These are phyloP conservation scores for Agonopterix arenella DNA, from an alignment of 2,888 invertebrate species.

Conservation along the genomic window DNA sequence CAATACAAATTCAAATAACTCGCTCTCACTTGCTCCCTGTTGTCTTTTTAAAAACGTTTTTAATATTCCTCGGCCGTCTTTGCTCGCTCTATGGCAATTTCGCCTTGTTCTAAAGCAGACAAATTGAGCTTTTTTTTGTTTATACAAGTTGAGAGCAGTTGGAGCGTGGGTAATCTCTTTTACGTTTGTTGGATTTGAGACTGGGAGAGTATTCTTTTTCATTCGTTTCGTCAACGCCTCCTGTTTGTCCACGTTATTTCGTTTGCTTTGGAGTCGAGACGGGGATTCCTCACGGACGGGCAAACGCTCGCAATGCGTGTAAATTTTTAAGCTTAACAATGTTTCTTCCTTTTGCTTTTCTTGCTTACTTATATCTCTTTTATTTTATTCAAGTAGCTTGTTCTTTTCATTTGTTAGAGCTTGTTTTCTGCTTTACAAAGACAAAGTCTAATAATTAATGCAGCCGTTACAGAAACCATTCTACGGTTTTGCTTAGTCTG, in stretches of 20 bases:
- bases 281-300: conserved; percentile 50
- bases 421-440: background rate
- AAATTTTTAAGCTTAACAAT: conserved; percentile 57
- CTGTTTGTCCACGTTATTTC: conserved; percentile 55
- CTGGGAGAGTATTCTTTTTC: conserved; percentile 52
- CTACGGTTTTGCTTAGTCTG: no score
- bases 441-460: background rate
- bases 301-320: conserved; percentile 59
- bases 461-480: no score
- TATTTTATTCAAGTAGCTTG: conserved; percentile 29
- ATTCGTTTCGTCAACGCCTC: conserved; percentile 57
- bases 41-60: conserved; percentile 68
- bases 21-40: conserved; percentile 41
- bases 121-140: conserved; percentile 66
- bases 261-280: conserved; percentile 21
- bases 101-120: conserved; percentile 62
- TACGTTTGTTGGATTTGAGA: conserved; percentile 70
- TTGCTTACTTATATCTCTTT: conserved; percentile 5
- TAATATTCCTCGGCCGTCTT: conserved; percentile 69
- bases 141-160: conserved; percentile 71
- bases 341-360: conserved; percentile 22
- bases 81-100: conserved; percentile 61
- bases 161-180: conserved; percentile 73
- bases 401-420: background rate
- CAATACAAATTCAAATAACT: conserved; percentile 64